A percentile compares a stretch with the other conserved stretches of the same genome.
Conservation (phyloP, 2,113 vertebrate species). For the Taxidea taxus region DNA sequence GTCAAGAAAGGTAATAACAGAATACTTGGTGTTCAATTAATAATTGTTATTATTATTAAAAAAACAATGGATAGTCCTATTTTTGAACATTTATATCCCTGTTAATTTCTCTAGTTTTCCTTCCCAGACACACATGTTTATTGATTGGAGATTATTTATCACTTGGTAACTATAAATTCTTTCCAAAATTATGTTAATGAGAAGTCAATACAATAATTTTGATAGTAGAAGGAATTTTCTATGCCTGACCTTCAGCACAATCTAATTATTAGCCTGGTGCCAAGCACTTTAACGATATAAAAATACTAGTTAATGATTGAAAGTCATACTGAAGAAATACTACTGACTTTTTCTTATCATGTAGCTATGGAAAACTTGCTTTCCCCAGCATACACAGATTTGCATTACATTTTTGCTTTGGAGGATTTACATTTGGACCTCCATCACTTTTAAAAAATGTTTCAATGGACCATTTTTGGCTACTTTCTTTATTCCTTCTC, state of each 20-base stretch:
- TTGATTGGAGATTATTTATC: not conserved
- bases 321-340: not conserved
- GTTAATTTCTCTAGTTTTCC: not conserved
- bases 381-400: not conserved
- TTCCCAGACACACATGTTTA: not conserved
- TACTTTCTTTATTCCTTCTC: not conserved
- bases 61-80: not conserved
- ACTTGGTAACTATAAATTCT: not conserved
- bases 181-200: not conserved
- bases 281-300: not conserved
- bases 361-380: not conserved
- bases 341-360: not conserved
- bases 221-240: not conserved
- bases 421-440: not conserved
- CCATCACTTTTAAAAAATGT: not conserved
- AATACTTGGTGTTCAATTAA: not conserved
- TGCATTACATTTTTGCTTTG: not conserved
- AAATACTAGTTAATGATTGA: not conserved
- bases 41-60: not conserved
- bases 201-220: not conserved
- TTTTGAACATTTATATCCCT: not conserved
- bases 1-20: not conserved
- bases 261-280: not conserved
- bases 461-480: not conserved
- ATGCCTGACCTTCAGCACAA: not conserved